phyloP scores from a whole-genome alignment of 1,140 invertebrate species.

The Aphelenchoides avenae region DNA sequence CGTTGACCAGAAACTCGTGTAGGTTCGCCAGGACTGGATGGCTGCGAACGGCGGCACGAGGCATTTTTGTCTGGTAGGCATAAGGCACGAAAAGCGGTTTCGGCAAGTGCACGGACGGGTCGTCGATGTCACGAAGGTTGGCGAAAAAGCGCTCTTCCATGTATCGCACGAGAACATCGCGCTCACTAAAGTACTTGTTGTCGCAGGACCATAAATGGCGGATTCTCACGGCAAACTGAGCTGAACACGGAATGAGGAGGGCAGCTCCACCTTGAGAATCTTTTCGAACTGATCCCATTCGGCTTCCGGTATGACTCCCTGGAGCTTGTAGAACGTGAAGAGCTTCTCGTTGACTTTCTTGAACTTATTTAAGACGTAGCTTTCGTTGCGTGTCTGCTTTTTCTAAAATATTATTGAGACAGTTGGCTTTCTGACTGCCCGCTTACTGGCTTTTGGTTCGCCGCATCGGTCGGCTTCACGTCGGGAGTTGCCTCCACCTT shows the following conservation, averaged over 20 bases:
- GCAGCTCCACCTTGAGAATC: slow-evolving; percentile 20
- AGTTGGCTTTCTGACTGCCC: neutral
- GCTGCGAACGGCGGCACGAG: slow-evolving; percentile 26
- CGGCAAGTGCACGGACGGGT: slow-evolving; percentile 17
- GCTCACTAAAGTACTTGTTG: slow-evolving; percentile 28
- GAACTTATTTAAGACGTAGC: slow-evolving; percentile 17
- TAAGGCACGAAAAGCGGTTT: slow-evolving; percentile 41
- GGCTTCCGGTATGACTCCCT: slow-evolving; percentile 30
- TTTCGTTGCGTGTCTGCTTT: slow-evolving; percentile 12
- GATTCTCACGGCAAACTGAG: slow-evolving; percentile 23
- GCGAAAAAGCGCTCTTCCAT: slow-evolving; percentile 33
- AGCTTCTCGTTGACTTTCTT: slow-evolving; percentile 36
- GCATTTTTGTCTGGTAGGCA: slow-evolving; percentile 46
- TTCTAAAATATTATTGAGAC: neutral
- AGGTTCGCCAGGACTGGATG: slow-evolving; percentile 31
- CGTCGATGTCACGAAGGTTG: slow-evolving; percentile 28
- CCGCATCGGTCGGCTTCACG: no score
- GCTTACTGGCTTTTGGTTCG: no score
- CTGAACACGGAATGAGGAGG: slow-evolving; percentile 44
- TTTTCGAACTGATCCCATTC: slow-evolving; percentile 40
- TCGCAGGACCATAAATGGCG: no score
- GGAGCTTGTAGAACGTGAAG: slow-evolving; percentile 31
- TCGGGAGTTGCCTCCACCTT: no score
- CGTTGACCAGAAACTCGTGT: slow-evolving; percentile 43
- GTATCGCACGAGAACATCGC: slow-evolving; percentile 19